These are phyloP conservation scores for Acleris literana DNA, from an alignment of 2,888 invertebrate genomes.

Conservation along the genomic window DNA sequence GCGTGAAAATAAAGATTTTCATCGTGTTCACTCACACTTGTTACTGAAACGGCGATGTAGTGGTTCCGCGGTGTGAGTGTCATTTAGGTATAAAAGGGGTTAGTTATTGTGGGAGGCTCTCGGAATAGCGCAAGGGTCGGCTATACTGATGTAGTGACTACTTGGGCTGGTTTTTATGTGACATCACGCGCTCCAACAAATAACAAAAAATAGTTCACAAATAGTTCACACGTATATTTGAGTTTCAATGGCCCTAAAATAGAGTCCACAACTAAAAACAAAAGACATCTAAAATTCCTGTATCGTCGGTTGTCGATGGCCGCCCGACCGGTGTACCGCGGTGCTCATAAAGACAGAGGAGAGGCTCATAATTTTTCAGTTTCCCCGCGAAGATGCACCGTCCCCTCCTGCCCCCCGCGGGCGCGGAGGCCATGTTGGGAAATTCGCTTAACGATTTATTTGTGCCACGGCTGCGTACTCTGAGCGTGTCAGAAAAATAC, in stretches of 20 bases:
- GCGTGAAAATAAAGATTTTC: constrained; percentile 85
- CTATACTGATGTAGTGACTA: constrained; percentile 47
- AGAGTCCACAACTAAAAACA: constrained; percentile 18
- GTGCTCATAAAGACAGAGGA: constrained; percentile 61
- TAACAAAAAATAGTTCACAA: background rate
- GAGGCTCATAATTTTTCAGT: constrained; percentile 64
- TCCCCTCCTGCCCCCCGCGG: constrained; percentile 56
- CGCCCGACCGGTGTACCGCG: constrained; percentile 48
- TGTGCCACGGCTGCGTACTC: constrained; percentile 58
- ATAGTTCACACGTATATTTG: constrained; percentile 29
- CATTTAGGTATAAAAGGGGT: constrained; percentile 60
- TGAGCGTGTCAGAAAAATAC: constrained; percentile 46
- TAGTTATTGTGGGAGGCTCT: constrained; percentile 62
- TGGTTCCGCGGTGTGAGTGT: constrained; percentile 64
- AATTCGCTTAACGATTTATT: constrained; percentile 77
- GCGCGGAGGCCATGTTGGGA: constrained; percentile 77
- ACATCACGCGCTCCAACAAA: background rate
- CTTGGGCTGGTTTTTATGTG: constrained; percentile 3
- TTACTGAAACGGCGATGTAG: constrained; percentile 68
- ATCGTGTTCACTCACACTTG: constrained; percentile 81
- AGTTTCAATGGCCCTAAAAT: constrained; percentile 10
- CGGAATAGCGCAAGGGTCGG: constrained; percentile 73
- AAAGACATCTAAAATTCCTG: constrained; percentile 22
- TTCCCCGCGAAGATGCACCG: constrained; percentile 67
- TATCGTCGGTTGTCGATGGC: constrained; percentile 45